Percentiles rank a stretch among this genome's conserved stretches.
phyloP scores from a whole-genome alignment of 2,113 vertebrate species.

The Paraplagusia blochii region DNA sequence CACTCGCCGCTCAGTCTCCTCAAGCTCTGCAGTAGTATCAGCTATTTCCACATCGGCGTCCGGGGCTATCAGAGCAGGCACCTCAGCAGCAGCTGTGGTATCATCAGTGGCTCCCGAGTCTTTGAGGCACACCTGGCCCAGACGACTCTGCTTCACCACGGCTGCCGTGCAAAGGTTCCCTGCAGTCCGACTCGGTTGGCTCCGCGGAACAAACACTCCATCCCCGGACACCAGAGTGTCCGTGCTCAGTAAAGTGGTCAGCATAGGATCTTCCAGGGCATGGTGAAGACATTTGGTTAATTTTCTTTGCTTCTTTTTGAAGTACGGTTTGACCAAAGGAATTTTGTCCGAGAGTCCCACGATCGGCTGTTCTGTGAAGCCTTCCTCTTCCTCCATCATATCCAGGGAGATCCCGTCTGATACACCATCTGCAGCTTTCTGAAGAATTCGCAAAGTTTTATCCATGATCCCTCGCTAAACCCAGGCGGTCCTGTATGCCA shows the following conservation, averaged over 20 bases:
- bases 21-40: slow-evolving; percentile 69
- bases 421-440: slow-evolving; percentile 68
- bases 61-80: slow-evolving; percentile 49
- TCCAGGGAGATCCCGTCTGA: slow-evolving; percentile 70
- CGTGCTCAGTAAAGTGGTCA: slow-evolving; percentile 85
- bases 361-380: slow-evolving; percentile 77
- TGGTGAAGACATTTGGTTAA: slow-evolving; percentile 84
- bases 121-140: slow-evolving; percentile 78
- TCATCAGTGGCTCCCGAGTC: slow-evolving; percentile 31
- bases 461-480: slow-evolving; percentile 64
- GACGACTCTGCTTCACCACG: slow-evolving; percentile 84
- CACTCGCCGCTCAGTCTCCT: slow-evolving; percentile 57
- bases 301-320: slow-evolving; percentile 95
- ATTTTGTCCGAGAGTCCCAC: slow-evolving; percentile 87
- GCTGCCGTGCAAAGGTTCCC: slow-evolving; percentile 81
- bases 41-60: slow-evolving; percentile 67
- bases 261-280: slow-evolving; percentile 85
- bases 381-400: slow-evolving; percentile 70
- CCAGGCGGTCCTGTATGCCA: slow-evolving; percentile 40
- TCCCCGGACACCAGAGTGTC: slow-evolving; percentile 81
- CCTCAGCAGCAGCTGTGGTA: slow-evolving; percentile 26
- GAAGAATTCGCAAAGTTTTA: slow-evolving; percentile 77
- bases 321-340: slow-evolving; percentile 89
- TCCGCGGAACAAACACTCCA: slow-evolving; percentile 85
- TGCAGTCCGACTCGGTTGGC: slow-evolving; percentile 68